Evolutionary conservation across 2,113 vertebrate genomes (phyloP).

Genomic region (Thunnus maccoyii): DNA sequence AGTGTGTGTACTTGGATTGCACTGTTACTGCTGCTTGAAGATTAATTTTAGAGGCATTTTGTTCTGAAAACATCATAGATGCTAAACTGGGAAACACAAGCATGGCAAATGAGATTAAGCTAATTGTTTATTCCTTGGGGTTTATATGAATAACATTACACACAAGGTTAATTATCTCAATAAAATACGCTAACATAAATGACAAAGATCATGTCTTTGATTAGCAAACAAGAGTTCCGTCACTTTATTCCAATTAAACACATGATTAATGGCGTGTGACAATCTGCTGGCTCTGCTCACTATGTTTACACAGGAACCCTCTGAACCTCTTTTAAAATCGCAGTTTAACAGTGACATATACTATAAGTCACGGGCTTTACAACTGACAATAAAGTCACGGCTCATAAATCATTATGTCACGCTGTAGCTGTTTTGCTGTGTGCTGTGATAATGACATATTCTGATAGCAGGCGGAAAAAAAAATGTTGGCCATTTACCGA

Average conservation of each 20-base stretch:
- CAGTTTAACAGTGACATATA: constrained; percentile 63
- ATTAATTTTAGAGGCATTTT: constrained; percentile 36
- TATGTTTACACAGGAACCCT: constrained; percentile 61
- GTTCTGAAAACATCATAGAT: constrained; percentile 31
- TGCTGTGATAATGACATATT: constrained; percentile 71
- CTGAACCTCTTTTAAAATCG: constrained; percentile 62
- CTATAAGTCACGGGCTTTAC: constrained; percentile 74
- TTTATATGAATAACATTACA: constrained; percentile 58
- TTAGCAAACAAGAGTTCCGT: constrained; percentile 72
- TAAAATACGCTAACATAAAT: constrained; percentile 60
- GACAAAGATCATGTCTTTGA: constrained; percentile 72
- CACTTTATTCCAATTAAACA: constrained; percentile 71
- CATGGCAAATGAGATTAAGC: constrained; percentile 57
- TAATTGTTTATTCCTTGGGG: constrained; percentile 66
- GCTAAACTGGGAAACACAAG: constrained; percentile 32
- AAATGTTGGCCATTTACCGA: constrained; percentile 54
- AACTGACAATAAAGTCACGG: constrained; percentile 74
- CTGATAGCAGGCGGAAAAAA: constrained; percentile 40
- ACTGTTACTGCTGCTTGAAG: constrained; percentile 3
- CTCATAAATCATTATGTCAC: constrained; percentile 77
- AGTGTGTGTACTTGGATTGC: neutral
- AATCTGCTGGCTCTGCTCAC: constrained; percentile 56
- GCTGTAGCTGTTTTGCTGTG: constrained; percentile 68
- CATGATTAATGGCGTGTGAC: constrained; percentile 73
- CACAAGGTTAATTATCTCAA: constrained; percentile 73